phyloP scores from a whole-genome alignment of 2,888 invertebrate species.

The Deroplatys truncata region DNA sequence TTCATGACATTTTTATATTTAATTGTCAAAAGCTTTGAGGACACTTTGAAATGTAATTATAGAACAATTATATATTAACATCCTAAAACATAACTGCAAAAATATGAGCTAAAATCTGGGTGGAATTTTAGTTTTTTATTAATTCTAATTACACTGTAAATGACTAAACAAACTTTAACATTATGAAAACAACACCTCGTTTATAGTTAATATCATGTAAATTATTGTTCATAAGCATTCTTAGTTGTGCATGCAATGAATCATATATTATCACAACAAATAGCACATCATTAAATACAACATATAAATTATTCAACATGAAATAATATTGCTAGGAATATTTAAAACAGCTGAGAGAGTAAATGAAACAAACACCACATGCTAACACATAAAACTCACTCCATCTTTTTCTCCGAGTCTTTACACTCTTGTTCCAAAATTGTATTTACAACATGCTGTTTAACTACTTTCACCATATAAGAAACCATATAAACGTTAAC shows the following conservation, averaged over 20 bases:
- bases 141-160: too few relatives aligned
- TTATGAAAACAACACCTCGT: too few relatives aligned
- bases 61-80: too few relatives aligned
- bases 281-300: not conserved
- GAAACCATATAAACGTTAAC: not conserved
- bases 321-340: not conserved
- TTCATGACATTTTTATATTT: too few relatives aligned
- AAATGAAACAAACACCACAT: not conserved
- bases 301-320: not conserved
- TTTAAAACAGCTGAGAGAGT: not conserved
- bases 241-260: not conserved
- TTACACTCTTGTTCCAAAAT: not conserved
- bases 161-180: too few relatives aligned
- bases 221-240: not conserved
- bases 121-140: too few relatives aligned
- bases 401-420: not conserved
- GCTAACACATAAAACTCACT: not conserved
- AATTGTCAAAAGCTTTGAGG: too few relatives aligned
- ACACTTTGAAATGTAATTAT: too few relatives aligned
- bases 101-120: too few relatives aligned
- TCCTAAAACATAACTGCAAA: too few relatives aligned
- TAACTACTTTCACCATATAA: not conserved
- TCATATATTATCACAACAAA: not conserved
- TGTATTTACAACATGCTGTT: not conserved
- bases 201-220: too few relatives aligned